These are phyloP conservation scores for Nansenia antarctica DNA, from an alignment of 2,113 vertebrate species.

Conservation along the genomic window DNA sequence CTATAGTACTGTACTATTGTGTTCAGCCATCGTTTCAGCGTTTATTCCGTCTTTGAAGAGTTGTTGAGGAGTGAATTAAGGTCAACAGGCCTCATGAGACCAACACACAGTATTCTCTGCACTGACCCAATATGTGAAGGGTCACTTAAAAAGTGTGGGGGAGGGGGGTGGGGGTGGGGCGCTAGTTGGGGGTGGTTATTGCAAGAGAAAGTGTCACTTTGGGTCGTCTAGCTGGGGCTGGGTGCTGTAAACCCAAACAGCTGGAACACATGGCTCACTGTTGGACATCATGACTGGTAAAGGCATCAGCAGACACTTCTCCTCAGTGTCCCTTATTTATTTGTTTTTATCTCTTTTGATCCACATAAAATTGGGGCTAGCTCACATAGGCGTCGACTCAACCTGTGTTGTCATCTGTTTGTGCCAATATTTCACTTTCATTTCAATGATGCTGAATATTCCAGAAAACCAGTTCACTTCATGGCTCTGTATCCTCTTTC, in stretches of 20 bases:
- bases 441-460: not conserved
- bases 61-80: slow-evolving; percentile 52
- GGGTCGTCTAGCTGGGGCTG: slow-evolving; percentile 27
- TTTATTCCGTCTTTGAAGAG: slow-evolving; percentile 60
- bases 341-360: not conserved
- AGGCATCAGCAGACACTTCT: not conserved
- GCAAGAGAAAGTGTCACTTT: not conserved
- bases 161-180: slow-evolving; percentile 20
- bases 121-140: slow-evolving; percentile 53
- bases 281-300: not conserved
- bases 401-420: not conserved
- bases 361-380: not conserved
- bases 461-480: not conserved
- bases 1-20: not conserved
- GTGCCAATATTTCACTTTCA: slow-evolving; percentile 2
- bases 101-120: slow-evolving; percentile 56
- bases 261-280: slow-evolving; percentile 58
- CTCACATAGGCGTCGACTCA: not conserved
- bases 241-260: slow-evolving; percentile 31
- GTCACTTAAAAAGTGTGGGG: slow-evolving; percentile 41
- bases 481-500: not conserved
- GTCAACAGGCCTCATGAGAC: slow-evolving; percentile 48
- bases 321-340: not conserved
- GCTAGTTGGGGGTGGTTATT: not conserved
- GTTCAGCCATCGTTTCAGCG: not conserved